Base-by-base conservation (phyloP, 2,113 vertebrate genomes). In the Bujurquina vittata region DNA sequence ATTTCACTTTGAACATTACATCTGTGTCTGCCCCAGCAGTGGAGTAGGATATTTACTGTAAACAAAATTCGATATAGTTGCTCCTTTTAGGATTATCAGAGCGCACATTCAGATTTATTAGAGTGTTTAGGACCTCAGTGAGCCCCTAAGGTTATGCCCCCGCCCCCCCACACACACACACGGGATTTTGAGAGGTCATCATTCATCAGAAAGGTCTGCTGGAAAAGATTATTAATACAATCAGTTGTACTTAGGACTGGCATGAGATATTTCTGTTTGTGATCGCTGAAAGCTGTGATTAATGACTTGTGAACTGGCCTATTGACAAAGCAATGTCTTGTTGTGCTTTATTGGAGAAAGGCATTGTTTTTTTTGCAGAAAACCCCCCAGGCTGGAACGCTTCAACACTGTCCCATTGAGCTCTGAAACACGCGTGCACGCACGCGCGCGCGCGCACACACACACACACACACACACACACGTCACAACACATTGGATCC, bases 391-490 rank as follows among this genome's bases (percentile, higher is more conserved):
- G 94, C 89, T 63, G 61, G 46, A 83, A 35, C 37, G 52, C 54
- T 43, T 95, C 95, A 95, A 86, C 95, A 91, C 92, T 12, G 55
- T 77, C 75, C 84, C 87, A 95, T 95, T 72, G 46, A 72, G 43
- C 23, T 4, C 52, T 10, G 7, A 20, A 18, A 55, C 52, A 20
- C 2, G 20, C 52, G 3, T 18, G 20, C 52, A 20, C 18, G 9
- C 7, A 20, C 49, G 20, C 61, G 8, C 20, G 15, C 22, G 63
- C 33, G 54, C 52, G 75, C 69, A 63, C 79, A 75, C 31, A 77
- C 75, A 43, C 80, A 43, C 83, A 81, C 43, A 67, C 43, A 77
- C 77, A 40, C n/a, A 69, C 10, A 59, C 60, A 77, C 10, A 62
- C 65, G 15, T 31, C 12, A 9, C 23, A 29, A 3, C 7, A 52